These are phyloP conservation scores for Paramisgurnus dabryanus DNA, from an alignment of 2,113 vertebrate species.

Conservation along the genomic window DNA sequence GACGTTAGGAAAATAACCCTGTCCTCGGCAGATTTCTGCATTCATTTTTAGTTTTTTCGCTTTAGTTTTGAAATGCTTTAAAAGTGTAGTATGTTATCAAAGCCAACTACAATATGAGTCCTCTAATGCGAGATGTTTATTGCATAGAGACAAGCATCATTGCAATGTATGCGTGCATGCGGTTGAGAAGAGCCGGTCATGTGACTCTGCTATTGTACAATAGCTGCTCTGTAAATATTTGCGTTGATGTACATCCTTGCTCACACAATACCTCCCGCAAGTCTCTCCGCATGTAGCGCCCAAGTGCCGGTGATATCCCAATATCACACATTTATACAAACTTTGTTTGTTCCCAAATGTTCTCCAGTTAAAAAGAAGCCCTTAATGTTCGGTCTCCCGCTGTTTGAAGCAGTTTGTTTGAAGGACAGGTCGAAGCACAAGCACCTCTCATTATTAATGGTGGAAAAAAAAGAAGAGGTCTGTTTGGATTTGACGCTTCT, in stretches of 20 bases:
- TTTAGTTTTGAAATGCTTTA: too few relatives aligned
- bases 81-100: too few relatives aligned
- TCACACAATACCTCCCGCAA: constrained; percentile 43
- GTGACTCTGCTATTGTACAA: constrained; percentile 29
- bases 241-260: constrained; percentile 45
- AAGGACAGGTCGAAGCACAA: constrained; percentile 56
- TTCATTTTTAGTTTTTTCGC: too few relatives aligned
- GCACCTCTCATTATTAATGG: constrained; percentile 46
- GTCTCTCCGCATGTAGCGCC: constrained; percentile 14
- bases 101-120: background rate
- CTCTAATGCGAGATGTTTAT: background rate
- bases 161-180: constrained; percentile 7
- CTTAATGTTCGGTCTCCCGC: constrained; percentile 49
- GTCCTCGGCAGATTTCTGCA: too few relatives aligned
- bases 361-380: constrained; percentile 21
- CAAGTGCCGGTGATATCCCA: constrained; percentile 9
- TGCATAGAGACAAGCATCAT: constrained; percentile 21
- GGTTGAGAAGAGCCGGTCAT: constrained; percentile 12
- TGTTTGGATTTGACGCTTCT: constrained; percentile 52
- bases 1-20: background rate
- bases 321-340: constrained; percentile 17
- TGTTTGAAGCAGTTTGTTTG: constrained; percentile 47
- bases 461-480: constrained; percentile 40
- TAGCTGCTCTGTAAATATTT: constrained; percentile 49
- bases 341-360: constrained; percentile 34